Base-by-base conservation (phyloP, 2,113 vertebrate species). In the Pelvicachromis taeniatus region DNA sequence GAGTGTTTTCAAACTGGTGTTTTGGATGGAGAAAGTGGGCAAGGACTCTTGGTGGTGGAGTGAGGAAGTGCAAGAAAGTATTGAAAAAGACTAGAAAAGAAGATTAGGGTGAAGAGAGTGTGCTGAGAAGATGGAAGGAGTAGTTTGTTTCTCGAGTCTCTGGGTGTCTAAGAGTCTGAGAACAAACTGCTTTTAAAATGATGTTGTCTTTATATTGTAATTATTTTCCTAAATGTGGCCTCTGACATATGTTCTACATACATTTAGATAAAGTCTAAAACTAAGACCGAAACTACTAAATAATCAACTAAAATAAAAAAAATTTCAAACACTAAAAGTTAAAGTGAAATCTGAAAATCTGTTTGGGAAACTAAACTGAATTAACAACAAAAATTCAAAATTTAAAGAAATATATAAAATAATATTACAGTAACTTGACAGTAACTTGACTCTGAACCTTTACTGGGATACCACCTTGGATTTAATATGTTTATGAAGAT, bases 161-260 rank as follows among this genome's bases (percentile, higher is more conserved):
- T 55, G 11, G 0, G 54, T 55, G 54, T 55, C 21, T 55, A 55
- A 23, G 54, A 55, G 54, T 23, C 1, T 0, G 21, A 1, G 53
- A 55, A 11, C 21, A 2, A 55, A 23, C 54, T 13, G 21, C 54
- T 55, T 0, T 13, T 55, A 26, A 13, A 55, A 26, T 23, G 6
- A 55, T 1, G 54, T 0, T 55, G 21, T 55, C 54, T 55, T 26
- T 55, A 26, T 13, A 23, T 26, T 55, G 0, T 55, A 55, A 55
- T 1, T 55, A 26, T 23, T 0, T 55, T 55, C 6, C 53, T 55
- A 2, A 23, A 55, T 23, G 5, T 23, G 53, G 11, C 53, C 53
- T 55, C 31, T 31, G 31, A 31, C 31, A 31, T 29, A 4, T 4
- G 29, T 29, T 4, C 29, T 29, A 4, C 3, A 29, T 4, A 29